Base-by-base conservation (phyloP, 2,888 invertebrate species). In the Cryptus armator region DNA sequence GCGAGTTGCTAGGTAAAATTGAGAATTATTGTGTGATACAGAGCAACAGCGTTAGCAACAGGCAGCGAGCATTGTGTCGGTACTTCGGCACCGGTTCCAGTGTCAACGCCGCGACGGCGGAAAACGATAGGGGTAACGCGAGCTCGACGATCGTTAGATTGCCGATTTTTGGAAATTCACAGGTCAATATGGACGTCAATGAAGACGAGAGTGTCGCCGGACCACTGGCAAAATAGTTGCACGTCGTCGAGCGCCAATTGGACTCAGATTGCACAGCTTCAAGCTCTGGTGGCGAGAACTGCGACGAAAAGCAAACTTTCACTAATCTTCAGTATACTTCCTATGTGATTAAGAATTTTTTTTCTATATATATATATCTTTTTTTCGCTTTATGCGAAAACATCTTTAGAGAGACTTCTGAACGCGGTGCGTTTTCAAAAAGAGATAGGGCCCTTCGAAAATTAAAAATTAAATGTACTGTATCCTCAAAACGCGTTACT, bases 191-290 rank as follows among this genome's bases (percentile, higher is more conserved):
- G 77, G 90, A 92, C 56, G 89, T 90, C 62, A 90, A 94, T 53
- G 96, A 97, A 90, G 93, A 98, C 86, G 96, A 96, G 87, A 96
- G 95, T 86, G 96, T 97, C 1, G 95, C 97, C 0, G 97, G 97
- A 19, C 95, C 97, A 19, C 93, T 98, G 85, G 95, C 96, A 68
- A 96, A 96, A 0, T 97, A 97, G 92, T 94, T 98, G 88, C 95
- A 96, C 37, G 95, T 97, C 86, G 95, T 98, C 79, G 97, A 97
- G 92, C 95, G 95, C 83, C 96, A 96, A 89, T 95, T 98, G 86
- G 99, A 99, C 94, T 98, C 98, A 1, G 99, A 99, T 94, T 98
- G 98, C 48, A 99, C 99, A 0, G 98, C 97, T 16, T 98, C 98
- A 85, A 98, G 98, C 91, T 98, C 98, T 16, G 99, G 98, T 75